phyloP scores from a whole-genome alignment of 2,888 invertebrate genomes.

The Drosophila cracens region DNA sequence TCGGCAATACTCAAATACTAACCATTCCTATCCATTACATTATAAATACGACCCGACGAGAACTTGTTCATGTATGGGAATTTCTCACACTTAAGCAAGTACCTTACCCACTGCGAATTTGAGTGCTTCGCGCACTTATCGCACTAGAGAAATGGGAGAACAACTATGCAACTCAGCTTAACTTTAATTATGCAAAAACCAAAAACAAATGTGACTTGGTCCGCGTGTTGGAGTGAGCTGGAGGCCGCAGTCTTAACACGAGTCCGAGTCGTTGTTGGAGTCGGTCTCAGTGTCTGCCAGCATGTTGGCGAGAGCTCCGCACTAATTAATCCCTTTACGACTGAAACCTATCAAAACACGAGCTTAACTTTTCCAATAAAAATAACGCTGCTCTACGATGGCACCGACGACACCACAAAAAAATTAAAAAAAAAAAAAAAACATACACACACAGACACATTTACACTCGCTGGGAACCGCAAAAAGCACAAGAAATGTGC shows the following conservation, averaged over 20 bases:
- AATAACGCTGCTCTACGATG: conserved; percentile 69
- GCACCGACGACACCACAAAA: conserved; percentile 45
- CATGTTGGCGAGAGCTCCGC: conserved; percentile 71
- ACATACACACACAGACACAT: conserved; percentile 25
- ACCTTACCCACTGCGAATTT: conserved; percentile 18
- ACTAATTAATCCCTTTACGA: conserved; percentile 83
- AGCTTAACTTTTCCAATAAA: conserved; percentile 84
- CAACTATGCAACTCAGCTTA: conserved; percentile 63
- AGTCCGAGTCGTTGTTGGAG: conserved; percentile 10
- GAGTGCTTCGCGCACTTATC: conserved; percentile 31
- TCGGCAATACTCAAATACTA: conserved; percentile 11
- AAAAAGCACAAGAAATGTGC: conserved; percentile 74
- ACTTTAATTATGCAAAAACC: conserved; percentile 75
- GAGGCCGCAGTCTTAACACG: not conserved
- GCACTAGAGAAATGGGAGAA: conserved; percentile 15
- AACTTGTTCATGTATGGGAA: not conserved
- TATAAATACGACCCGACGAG: not conserved
- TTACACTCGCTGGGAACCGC: conserved; percentile 46
- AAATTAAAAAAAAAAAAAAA: conserved; percentile 29
- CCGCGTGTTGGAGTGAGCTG: conserved; percentile 34
- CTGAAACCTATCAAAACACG: conserved; percentile 83
- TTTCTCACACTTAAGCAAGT: conserved; percentile 8
- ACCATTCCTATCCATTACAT: conserved; percentile 7
- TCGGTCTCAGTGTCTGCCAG: conserved; percentile 45
- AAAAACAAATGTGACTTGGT: conserved; percentile 59